Base-by-base conservation (phyloP, 2,888 invertebrate species). In the Himalopsyche anomala region DNA sequence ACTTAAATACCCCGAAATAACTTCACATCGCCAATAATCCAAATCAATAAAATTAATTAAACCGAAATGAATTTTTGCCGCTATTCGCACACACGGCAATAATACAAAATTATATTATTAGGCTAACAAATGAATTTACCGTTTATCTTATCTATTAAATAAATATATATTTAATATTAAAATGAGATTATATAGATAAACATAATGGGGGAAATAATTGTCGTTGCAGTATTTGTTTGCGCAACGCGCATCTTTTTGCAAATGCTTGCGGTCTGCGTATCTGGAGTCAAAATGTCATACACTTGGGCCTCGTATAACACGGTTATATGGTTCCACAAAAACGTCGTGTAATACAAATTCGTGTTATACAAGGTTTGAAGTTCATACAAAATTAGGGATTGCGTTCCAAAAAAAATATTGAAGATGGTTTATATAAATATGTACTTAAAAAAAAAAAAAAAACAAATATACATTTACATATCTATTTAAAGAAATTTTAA, bases 21-120 rank as follows among this genome's bases (percentile, higher is more conserved):
- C 19, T 74, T 36, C 2, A 11, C 36, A 12, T 9, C 15, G 12
- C 15, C 74, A 15, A 36, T 74, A 74, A 28, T 74, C 2, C 5
- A 11, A 6, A 74, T 74, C 38, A 74, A 74, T 74, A 36, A 36
- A 36, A 38, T 74, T 36, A 74, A 36, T 74, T 74, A 51, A 51
- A 4, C 15, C 51, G 38, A 38, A 74, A 74, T 74, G 74, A 74
- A 74, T 15, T 28, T 28, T 36, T 15, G 38, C 36, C 19, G 9
- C 19, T 74, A 12, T 36, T 51, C 15, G 38, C 12, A 74, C 74
- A 74, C 6, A 36, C 38, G 15, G 28, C 74, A 74, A 74, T 62
- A 74, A 74, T 74, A 36, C 38, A 28, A 74, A 74, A 36, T 74
- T 74, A 74, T 74, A 74, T 38, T 74, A 38, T 11, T 74, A 4